Evolutionary conservation across 2,113 vertebrate genomes (phyloP), one percentile per base, ranked within the genome.

Genomic region (Thamnophis sirtalis): DNA sequence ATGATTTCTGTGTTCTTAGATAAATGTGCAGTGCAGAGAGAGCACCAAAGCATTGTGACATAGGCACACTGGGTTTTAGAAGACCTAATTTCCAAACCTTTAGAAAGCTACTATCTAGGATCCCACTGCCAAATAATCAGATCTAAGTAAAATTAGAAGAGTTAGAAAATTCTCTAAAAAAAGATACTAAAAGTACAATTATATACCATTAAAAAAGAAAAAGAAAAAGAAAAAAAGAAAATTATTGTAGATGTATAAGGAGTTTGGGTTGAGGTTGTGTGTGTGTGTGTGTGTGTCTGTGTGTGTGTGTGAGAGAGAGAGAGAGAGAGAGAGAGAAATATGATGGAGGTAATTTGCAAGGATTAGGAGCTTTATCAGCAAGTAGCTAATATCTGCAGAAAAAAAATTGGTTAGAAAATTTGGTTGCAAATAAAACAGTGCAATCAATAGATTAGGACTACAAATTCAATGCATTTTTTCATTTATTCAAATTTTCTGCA

Each of bases 401-500:
- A 33, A 15, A n/a, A 73, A 73, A 73, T 73, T 73, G 38, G 68
- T n/a, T n/a, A n/a, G 68, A 73, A 33, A 73, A n/a, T 9, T 43
- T 38, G 73, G 86, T 51, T 88, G 63, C 80, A 53, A 95, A 51
- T 19, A 38, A n/a, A 92, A 43, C 55, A 96, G 95, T 94, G 95
- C 96, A 95, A 95, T 94, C 96, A 96, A 96, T 96, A 96, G 87
- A 92, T 85, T 96, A 93, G 96, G 97, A 91, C 92, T 94, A 96
- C 94, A 93, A 93, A 97, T 96, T 96, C 95, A 97, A 97, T 97
- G 94, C 96, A 96, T 97, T 98, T 97, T 97, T 96, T 97, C 97
- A 97, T 98, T 98, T 98, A 98, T 98, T 98, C 98, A 98, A 98
- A 98, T 98, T 96, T 97, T 98, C 97, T 97, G 97, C 97, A 98